A percentile compares a stretch with the other conserved stretches of the same genome.
Evolutionary conservation across 2,797 vertebrate genomes (phyloP).

Genomic region (Bradypodion ventrale): DNA sequence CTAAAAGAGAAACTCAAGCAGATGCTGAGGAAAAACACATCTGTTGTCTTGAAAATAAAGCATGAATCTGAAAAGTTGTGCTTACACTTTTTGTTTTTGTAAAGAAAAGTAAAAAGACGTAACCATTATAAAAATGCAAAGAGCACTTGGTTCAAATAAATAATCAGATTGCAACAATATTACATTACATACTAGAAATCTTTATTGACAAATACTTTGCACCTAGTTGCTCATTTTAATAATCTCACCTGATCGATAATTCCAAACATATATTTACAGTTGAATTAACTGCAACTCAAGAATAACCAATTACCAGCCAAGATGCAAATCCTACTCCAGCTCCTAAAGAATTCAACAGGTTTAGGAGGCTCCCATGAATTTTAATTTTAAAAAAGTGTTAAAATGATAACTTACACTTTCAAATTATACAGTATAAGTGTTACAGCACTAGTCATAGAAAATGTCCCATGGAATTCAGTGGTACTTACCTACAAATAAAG

Average conservation of each 20-base stretch:
- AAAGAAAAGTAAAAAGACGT: conserved; percentile 42
- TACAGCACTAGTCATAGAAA: neutral
- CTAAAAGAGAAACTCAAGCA: conserved; percentile 53
- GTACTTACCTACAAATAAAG: too few relatives aligned
- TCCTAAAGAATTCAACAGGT: neutral
- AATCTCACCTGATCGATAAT: conserved; percentile 45
- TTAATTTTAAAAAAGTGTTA: neutral
- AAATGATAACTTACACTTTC: neutral
- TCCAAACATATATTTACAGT: conserved; percentile 25
- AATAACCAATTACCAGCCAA: neutral
- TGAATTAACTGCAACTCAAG: conserved; percentile 37
- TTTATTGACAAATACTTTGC: neutral
- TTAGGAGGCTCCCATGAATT: neutral
- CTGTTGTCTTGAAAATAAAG: conserved; percentile 62
- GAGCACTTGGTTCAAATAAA: conserved; percentile 16
- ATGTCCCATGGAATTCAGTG: neutral
- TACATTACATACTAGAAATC: neutral
- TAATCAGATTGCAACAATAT: conserved; percentile 16
- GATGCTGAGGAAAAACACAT: conserved; percentile 70
- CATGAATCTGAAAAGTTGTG: conserved; percentile 53
- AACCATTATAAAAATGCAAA: conserved; percentile 50
- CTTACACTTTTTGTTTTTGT: conserved; percentile 58
- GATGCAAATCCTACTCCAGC: neutral
- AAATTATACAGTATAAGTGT: neutral
- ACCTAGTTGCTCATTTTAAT: conserved; percentile 1